phyloP scores from a whole-genome alignment of 2,113 vertebrate genomes.

The Phyllostomus hastatus region DNA sequence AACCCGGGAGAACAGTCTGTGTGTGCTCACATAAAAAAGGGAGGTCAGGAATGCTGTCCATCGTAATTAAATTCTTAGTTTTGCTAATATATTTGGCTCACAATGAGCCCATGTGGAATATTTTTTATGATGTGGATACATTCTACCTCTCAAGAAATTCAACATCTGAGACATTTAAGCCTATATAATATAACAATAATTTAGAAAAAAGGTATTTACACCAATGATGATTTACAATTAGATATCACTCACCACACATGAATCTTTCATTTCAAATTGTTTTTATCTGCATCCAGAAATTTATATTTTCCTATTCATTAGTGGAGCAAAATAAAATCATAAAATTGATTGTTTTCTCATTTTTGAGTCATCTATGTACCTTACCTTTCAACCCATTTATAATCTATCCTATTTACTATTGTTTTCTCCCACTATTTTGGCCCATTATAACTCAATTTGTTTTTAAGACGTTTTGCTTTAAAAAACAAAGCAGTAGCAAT shows the following conservation, averaged over 20 bases:
- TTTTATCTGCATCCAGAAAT: neutral
- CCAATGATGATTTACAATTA: neutral
- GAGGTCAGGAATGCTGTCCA: rapidly evolving
- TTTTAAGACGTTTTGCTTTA: neutral
- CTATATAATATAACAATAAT: neutral
- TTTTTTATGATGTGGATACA: neutral
- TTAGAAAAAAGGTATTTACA: neutral
- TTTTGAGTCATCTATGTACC: neutral
- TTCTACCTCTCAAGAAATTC: neutral
- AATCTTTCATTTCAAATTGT: neutral
- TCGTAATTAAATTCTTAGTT: neutral
- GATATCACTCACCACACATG: neutral
- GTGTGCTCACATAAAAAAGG: neutral
- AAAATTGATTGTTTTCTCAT: neutral
- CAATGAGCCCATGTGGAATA: neutral
- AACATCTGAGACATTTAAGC: neutral
- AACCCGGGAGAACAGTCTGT: neutral
- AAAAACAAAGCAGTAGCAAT: neutral
- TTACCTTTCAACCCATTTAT: neutral
- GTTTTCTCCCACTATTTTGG: neutral
- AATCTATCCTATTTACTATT: neutral
- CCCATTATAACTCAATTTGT: neutral
- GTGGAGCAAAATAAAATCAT: neutral
- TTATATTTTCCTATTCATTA: neutral
- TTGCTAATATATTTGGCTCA: neutral